Evolutionary conservation across 1,140 invertebrate species (phyloP), one percentile per base, ranked within the genome.

Genomic region (Ephestia elutella): DNA sequence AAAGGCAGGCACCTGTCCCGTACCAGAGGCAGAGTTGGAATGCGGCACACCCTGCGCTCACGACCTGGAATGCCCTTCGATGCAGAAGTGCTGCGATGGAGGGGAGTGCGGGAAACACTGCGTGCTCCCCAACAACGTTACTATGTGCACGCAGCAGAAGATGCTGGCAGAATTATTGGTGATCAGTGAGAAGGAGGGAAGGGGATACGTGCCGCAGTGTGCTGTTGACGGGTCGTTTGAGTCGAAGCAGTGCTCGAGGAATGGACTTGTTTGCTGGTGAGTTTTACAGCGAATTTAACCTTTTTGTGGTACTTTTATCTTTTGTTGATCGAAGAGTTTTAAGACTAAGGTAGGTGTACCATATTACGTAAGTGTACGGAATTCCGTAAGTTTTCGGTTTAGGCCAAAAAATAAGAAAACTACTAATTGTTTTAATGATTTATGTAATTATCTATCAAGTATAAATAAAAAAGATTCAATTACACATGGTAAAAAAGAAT

Each of bases 191-290:
- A 91, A 92, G 20, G 93, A 94, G 62, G 95, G 94, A 0, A 91
- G 92, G 10, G 95, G 95, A 2, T 96, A 96, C 72, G 91, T 96
- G 30, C 95, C 95, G 0, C 95, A 96, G 70, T 96, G 95, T 69
- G 90, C 87, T 17, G 88, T 74, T 66, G 92, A 92, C 54, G 95
- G 95, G 0, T 90, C 92, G 19, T 96, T 95, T 73, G 86, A 92
- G 20, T 84, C 92, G 0, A 91, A 88, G 54, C 95, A 96, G 67
- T 96, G 95, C 75, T 96, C 95, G 1, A 90, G 94, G 49, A 96
- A 96, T 77, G 94, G 94, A 15, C 78, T 96, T 0, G 94, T 96
- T 62, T 96, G 95, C 79, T 96, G 95, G 95, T 88, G 21, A 72
- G 74, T 72, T 32, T 32, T 10, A 32, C 1, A 28, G 8, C 25